Conservation (phyloP, 1,140 invertebrate species). For the Magallana gigas region DNA sequence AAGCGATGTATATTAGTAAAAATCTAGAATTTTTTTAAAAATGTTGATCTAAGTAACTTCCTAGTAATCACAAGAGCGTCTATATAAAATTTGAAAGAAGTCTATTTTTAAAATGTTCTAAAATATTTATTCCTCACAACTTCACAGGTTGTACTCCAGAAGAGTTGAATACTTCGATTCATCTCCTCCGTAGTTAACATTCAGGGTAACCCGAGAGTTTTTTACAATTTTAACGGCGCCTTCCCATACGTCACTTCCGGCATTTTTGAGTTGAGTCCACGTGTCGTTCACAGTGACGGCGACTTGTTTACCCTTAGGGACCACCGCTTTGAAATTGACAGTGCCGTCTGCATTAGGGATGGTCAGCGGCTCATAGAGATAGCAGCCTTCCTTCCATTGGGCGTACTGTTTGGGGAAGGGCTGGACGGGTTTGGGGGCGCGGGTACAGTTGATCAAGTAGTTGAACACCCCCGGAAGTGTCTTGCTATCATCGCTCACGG, state of each 20-base stretch:
- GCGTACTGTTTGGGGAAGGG: conserved; percentile 79
- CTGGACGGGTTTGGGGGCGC: conserved; percentile 62
- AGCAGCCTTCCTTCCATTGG: conserved; percentile 80
- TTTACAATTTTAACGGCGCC: conserved; percentile 67
- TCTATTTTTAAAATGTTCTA: background rate
- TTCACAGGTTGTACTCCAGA: conserved; percentile 75
- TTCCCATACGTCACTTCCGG: conserved; percentile 71
- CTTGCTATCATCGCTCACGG: conserved; percentile 72
- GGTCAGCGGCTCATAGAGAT: conserved; percentile 73
- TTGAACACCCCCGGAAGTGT: conserved; percentile 77
- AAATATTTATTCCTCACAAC: background rate
- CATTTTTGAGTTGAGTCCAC: conserved; percentile 77
- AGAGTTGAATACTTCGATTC: conserved; percentile 77
- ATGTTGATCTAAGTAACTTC: no score
- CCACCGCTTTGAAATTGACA: conserved; percentile 72
- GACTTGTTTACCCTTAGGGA: conserved; percentile 74
- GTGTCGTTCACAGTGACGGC: conserved; percentile 76
- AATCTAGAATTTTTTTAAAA: no score
- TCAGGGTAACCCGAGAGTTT: conserved; percentile 72
- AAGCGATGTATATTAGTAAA: no score
- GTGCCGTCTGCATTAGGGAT: conserved; percentile 63
- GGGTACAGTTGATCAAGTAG: conserved; percentile 74
- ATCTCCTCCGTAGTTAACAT: conserved; percentile 76
- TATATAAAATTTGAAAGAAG: background rate
- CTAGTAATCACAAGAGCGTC: no score